Base-by-base conservation (phyloP, 2,888 invertebrate genomes). In the Agelastica alni region DNA sequence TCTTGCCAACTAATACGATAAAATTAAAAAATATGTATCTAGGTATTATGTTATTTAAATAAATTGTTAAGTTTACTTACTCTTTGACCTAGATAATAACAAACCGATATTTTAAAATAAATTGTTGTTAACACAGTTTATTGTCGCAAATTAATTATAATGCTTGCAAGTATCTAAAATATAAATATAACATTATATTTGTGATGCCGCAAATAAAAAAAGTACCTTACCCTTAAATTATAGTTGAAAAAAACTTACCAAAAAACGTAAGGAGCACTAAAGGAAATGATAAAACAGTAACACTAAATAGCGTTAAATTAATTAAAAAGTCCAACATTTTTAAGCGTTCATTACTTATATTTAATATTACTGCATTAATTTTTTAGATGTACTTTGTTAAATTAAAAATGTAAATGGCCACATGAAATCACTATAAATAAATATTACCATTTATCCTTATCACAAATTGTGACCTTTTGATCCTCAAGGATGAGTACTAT, bases 201-300 rank as follows among this genome's bases (percentile, higher is more conserved):
- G n/a, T n/a, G n/a, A n/a, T n/a, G n/a, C n/a, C n/a, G n/a, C n/a
- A n/a, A n/a, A n/a, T n/a, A n/a, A n/a, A n/a, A n/a, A n/a, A n/a
- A n/a, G n/a, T n/a, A n/a, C n/a, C n/a, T n/a, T n/a, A n/a, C n/a
- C n/a, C n/a, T n/a, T n/a, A n/a, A n/a, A n/a, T n/a, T n/a, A n/a
- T n/a, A n/a, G n/a, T n/a, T n/a, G n/a, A 30, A 41, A 37, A 18
- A 14, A 30, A 69, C 73, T 67, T 62, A 75, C 74, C 66, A 30
- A 71, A 42, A 54, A 69, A 73, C 55, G 62, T 68, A 16, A 69
- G 28, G 34, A 62, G 49, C 4, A 73, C 49, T 16, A 67, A 34
- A 6, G 74, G 74, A 32, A 70, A 45, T 22, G 67, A 47, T 14
- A 62, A 53, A 22, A 70, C 17, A 2, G 67, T 66, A 17, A 66